Conservation (phyloP, 1,140 invertebrate species). For the Papilio aristodemus region DNA sequence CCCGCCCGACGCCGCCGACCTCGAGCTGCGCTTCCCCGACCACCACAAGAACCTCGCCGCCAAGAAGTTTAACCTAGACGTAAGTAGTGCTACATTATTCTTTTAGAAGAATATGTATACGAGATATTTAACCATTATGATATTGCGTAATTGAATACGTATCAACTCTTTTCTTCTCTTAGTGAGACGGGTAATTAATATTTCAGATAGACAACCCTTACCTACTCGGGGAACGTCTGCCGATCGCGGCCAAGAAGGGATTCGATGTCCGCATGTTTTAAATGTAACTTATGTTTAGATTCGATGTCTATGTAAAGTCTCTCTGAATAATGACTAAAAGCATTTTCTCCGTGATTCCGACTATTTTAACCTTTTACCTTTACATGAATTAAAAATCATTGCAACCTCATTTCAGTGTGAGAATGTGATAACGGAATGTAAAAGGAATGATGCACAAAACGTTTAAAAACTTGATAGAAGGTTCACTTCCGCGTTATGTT, state of each 20-base stretch:
- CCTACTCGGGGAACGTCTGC: constrained; percentile 89
- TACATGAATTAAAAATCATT: constrained; percentile 26
- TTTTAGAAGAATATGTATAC: background rate
- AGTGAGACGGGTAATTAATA: constrained; percentile 33
- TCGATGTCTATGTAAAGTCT: constrained; percentile 47
- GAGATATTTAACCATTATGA: background rate
- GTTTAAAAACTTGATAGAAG: constrained; percentile 8
- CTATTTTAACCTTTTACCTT: constrained; percentile 31
- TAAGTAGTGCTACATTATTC: constrained; percentile 45
- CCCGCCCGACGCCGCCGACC: constrained; percentile 62
- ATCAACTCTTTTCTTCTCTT: background rate
- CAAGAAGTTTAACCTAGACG: constrained; percentile 88
- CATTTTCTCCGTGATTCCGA: constrained; percentile 25
- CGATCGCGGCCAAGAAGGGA: constrained; percentile 94
- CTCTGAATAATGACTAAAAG: constrained; percentile 29
- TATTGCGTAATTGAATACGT: background rate
- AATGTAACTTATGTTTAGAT: constrained; percentile 45
- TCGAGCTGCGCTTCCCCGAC: constrained; percentile 78
- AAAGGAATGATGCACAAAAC: constrained; percentile 13
- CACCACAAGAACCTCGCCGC: constrained; percentile 87
- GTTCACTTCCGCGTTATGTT: constrained; percentile 23
- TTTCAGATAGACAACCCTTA: constrained; percentile 88
- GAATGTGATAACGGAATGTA: background rate
- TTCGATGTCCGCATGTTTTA: constrained; percentile 82
- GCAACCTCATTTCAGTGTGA: constrained; percentile 30